Evolutionary conservation across 2,797 vertebrate genomes (phyloP), one percentile per base, ranked within the genome.

Genomic region (Pagetopsis macropterus): DNA sequence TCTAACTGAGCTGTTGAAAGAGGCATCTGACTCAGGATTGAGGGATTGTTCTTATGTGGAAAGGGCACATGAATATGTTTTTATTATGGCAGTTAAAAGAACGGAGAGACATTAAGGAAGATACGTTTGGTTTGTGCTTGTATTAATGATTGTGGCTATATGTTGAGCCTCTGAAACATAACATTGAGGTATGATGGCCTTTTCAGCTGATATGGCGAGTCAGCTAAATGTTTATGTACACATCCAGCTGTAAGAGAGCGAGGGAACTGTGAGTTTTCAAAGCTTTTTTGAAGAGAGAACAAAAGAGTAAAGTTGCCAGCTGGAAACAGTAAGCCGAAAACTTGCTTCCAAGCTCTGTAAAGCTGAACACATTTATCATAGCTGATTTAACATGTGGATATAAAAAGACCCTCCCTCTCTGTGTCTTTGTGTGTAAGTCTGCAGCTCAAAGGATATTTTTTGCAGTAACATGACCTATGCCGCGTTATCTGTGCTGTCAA

Each of bases 401-500:
- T 37, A 9, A 37, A 37, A 37, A 37, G 8, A 37, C 33, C 9
- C 33, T 37, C 33, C 33, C 33, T 37, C 33, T 37, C 33, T 7
- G 33, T 37, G 33, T 37, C 2, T 37, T 37, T 37, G 33, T 37
- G 33, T 37, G 33, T 37, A 27, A 27, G 33, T 37, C 33, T 37
- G 33, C 33, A 9, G 33, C 33, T 37, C 33, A 37, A 37, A 37
- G 33, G 33, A 37, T 37, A 37, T 37, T 37, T 37, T 37, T 9
- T 59, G 23, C 13, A 31, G 51, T 16, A 67, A 68, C 21, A 50
- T 54, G 41, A 49, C 13, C 44, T 31, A 37, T 37, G 1, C 16
- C 68, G 54, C 71, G 72, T 78, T 46, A 58, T 72, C 51, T 56
- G 48, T 13, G 23, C 63, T 41, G 21, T 84, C 43, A 61, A 66